Evolutionary conservation across 2,113 vertebrate genomes (phyloP).

Genomic region (Rhinichthys klamathensis): DNA sequence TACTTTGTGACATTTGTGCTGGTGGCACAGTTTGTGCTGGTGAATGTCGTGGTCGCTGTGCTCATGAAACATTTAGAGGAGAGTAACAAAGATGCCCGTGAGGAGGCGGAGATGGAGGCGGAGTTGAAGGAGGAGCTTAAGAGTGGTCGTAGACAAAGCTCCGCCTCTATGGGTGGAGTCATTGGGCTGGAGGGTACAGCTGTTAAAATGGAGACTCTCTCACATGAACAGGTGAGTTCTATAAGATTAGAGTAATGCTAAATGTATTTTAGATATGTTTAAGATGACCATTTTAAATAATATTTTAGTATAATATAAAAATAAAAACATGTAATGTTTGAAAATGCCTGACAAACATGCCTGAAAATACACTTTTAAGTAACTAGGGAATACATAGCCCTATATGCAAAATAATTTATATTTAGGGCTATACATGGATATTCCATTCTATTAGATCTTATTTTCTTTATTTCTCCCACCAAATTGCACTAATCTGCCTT

Average conservation of each 20-base stretch:
- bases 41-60: conserved; percentile 97
- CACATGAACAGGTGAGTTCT: conserved; percentile 56
- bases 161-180: conserved; percentile 52
- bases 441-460: too few species aligned
- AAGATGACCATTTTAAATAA: not conserved
- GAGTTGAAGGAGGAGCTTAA: conserved; percentile 81
- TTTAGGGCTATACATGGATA: too few species aligned
- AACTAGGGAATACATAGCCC: too few species aligned
- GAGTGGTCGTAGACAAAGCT: conserved; percentile 66
- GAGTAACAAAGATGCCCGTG: conserved; percentile 95
- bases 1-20: conserved; percentile 99
- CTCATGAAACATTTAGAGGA: conserved; percentile 99
- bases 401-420: too few species aligned
- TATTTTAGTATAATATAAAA: not conserved
- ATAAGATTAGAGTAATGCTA: not conserved
- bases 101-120: conserved; percentile 90
- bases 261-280: not conserved
- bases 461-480: too few species aligned
- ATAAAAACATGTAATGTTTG: not conserved
- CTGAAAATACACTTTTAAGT: too few species aligned
- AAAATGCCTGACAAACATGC: too few species aligned
- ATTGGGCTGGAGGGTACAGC: conserved; percentile 55
- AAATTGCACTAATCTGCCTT: too few species aligned
- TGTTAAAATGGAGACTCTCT: conserved; percentile 65
- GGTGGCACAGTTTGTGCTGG: conserved; percentile 95